Evolutionary conservation across 2,888 invertebrate genomes (phyloP), one percentile per base, ranked within the genome.

Genomic region (Lochmaea crataegi): DNA sequence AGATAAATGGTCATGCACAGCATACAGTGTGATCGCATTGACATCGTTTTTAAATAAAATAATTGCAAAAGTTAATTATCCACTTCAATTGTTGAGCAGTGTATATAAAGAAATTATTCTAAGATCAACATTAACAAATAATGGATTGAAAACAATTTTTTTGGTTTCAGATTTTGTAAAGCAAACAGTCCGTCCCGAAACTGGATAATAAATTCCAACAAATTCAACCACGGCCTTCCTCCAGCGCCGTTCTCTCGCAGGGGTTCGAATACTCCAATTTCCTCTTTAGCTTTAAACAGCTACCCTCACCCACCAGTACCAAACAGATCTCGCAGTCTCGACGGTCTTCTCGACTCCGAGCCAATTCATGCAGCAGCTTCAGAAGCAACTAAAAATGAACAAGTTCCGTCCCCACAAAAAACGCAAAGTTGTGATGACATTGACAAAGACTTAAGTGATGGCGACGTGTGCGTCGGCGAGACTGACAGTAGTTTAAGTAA

Each of bases 121-220:
- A n/a, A n/a, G n/a, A n/a, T n/a, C n/a, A n/a, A n/a, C n/a, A n/a
- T n/a, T n/a, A n/a, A n/a, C n/a, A n/a, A n/a, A n/a, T n/a, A n/a
- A n/a, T n/a, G n/a, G n/a, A n/a, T n/a, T n/a, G n/a, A 22, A 22
- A 22, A 22, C 1, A 22, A 22, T 22, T 73, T 79, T 81, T 77
- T n/a, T n/a, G n/a, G 71, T 87, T 87, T 2, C 87, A 92, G 91
- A 89, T 90, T 90, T 87, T 90, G 90, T 84, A 91, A 92, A 86
- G 90, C 92, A 79, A 89, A 91, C 80, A 91, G 90, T 87, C 92
- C 92, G 82, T 89, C 90, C 80, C 88, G 90, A 79, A 89, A 90
- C 83, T 90, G 91, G 86, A 88, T 90, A 77, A 87, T 87, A 86
- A 88, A 88, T 73, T 81, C 85, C 70, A 82, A 84, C 75, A 80